Base-by-base conservation (phyloP, 2,113 vertebrate species). In the Forbesichthys papilliferus region DNA sequence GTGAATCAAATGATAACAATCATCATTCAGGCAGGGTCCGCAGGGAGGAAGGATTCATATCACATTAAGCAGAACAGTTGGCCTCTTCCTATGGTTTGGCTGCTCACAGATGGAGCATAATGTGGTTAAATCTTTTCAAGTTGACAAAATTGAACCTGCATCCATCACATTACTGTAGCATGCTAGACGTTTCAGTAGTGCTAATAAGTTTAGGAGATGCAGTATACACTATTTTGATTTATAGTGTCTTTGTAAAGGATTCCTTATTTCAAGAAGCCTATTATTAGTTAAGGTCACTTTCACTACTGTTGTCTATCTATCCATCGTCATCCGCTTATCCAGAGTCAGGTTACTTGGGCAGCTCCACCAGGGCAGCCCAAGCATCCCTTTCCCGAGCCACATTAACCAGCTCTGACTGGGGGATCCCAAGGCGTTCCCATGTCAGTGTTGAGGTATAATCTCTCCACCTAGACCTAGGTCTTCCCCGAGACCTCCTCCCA, bases 31-130 rank as follows among this genome's bases (percentile, higher is more conserved):
- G 75, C 75, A 82, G 34, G 47, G 73, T 48, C 48, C 57, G 33
- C 63, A 47, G 56, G 47, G 66, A 74, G 47, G 46, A 61, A 80
- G 56, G 65, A 79, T 81, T 87, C 75, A 82, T 68, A 78, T 82
- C 78, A 66, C 67, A 72, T 84, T 79, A 63, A 81, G 77, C 48
- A 52, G 75, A 87, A 79, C 86, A 81, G 80, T 81, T 87, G 84
- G 83, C 69, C 33, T 53, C 74, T 82, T 80, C 74, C 77, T 11
- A 66, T 65, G 73, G 71, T 67, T 68, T 4, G 72, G 61, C 75
- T 54, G 66, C 64, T 75, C 66, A 75, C 87, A 89, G 86, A 89
- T 90, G 87, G 68, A 78, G 63, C 74, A 70, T 64, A 81, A 75
- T 74, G 78, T 77, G 77, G 71, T 80, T 61, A 77, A 83, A 66